A percentile compares a stretch with the other conserved stretches of the same genome.
Evolutionary conservation across 2,113 vertebrate species (phyloP).

Genomic region (Meleagris gallopavo): DNA sequence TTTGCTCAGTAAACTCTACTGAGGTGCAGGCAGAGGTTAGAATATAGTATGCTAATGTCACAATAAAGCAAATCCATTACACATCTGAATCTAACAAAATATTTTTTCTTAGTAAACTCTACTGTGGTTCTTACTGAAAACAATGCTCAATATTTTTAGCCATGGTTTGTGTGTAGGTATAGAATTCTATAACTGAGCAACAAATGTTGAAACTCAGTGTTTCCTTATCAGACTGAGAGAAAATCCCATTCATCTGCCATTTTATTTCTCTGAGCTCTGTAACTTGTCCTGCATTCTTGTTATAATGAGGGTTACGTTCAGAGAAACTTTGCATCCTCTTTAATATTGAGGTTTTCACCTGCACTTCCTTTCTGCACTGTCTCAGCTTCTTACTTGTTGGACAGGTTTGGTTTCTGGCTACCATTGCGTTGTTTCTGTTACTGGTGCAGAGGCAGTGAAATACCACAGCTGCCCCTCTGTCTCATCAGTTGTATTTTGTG

Average conservation of each 20-base stretch:
- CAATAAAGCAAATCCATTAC: conserved; percentile 27
- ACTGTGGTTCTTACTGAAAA: neutral
- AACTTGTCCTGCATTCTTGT: neutral
- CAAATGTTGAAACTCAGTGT: neutral
- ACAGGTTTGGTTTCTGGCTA: neutral
- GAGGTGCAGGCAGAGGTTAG: neutral
- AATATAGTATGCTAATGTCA: conserved; percentile 38
- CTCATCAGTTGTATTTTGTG: neutral
- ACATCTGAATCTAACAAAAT: neutral
- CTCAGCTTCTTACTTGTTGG: neutral
- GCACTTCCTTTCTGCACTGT: neutral
- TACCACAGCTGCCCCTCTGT: neutral
- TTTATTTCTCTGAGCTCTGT: neutral
- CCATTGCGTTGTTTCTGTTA: neutral
- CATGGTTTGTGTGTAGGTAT: neutral
- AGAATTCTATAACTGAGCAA: neutral
- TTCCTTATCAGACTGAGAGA: neutral
- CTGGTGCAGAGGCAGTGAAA: neutral
- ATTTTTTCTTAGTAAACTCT: neutral
- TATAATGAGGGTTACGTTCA: neutral
- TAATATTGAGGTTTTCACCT: neutral
- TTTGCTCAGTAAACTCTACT: conserved; percentile 55
- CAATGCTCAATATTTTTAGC: neutral
- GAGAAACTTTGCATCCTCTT: neutral
- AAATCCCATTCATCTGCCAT: neutral